Conservation (phyloP, 2,797 vertebrate genomes). For the Sebastes trivittatus region DNA sequence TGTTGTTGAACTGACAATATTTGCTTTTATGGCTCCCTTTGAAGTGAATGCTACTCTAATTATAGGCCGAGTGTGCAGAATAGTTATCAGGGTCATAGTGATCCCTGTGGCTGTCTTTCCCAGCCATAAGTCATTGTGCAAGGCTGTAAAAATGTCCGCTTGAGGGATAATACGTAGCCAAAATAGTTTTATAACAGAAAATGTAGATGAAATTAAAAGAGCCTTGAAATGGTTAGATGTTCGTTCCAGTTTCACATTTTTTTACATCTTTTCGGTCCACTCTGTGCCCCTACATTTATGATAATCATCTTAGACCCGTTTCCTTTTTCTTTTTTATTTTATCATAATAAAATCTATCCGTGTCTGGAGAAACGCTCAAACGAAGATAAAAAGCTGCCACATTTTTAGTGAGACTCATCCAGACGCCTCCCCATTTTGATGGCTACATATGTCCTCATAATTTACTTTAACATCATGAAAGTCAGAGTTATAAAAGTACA, state of each 20-base stretch:
- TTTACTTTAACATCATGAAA: slow-evolving; percentile 31
- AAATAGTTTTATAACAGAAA: slow-evolving; percentile 7
- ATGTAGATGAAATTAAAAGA: slow-evolving; percentile 21
- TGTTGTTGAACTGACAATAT: slow-evolving; percentile 52
- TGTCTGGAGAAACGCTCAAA: slow-evolving; percentile 45
- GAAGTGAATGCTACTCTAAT: slow-evolving; percentile 53
- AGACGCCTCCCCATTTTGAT: slow-evolving; percentile 20
- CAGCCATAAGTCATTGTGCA: slow-evolving; percentile 18
- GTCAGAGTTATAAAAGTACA: slow-evolving; percentile 36
- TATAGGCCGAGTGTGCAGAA: slow-evolving; percentile 42
- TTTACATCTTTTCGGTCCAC: not conserved
- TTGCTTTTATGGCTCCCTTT: slow-evolving; percentile 54
- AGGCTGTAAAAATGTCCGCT: slow-evolving; percentile 3
- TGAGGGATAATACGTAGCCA: not conserved
- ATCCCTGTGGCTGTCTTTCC: slow-evolving; percentile 25
- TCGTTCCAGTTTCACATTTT: slow-evolving; percentile 7
- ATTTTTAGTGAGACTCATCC: slow-evolving; percentile 28
- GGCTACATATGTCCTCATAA: slow-evolving; percentile 22
- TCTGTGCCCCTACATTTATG: slow-evolving; percentile 8
- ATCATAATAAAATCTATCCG: slow-evolving; percentile 1
- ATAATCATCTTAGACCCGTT: not conserved
- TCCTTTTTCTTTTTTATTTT: not conserved
- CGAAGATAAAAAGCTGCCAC: not conserved
- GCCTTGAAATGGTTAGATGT: slow-evolving; percentile 1
- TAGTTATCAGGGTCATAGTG: slow-evolving; percentile 39